Percentiles rank a stretch among this genome's conserved stretches.
These are phyloP conservation scores for Anableps anableps DNA, from an alignment of 2,797 vertebrate genomes.

Conservation along the genomic window DNA sequence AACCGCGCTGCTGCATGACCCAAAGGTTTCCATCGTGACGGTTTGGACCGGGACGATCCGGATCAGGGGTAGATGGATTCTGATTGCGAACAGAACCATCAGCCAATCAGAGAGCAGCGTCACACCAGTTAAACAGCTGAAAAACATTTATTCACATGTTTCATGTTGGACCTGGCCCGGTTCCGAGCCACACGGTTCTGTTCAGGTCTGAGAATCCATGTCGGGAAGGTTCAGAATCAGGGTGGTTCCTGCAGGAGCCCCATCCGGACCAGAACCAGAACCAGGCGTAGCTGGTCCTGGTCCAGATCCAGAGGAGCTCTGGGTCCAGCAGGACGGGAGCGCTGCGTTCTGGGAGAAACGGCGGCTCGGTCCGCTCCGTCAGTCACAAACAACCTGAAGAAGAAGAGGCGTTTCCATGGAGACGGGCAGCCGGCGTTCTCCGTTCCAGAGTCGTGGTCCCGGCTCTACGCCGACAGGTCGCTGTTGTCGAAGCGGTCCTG, in stretches of 20 bases:
- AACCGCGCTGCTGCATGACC: too few species aligned
- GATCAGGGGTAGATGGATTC: too few species aligned
- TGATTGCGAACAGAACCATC: background rate
- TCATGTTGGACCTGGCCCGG: constrained; percentile 13
- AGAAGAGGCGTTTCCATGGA: constrained; percentile 5
- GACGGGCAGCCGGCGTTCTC: background rate
- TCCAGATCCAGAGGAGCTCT: background rate
- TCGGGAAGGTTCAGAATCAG: constrained; percentile 13
- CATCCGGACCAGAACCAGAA: constrained; percentile 4
- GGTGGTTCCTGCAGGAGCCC: background rate
- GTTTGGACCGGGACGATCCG: background rate
- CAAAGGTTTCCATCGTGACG: background rate
- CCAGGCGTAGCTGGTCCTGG: background rate
- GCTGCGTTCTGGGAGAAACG: background rate
- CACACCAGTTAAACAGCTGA: constrained; percentile 15
- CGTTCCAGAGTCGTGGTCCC: background rate
- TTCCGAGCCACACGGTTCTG: background rate
- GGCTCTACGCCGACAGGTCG: constrained; percentile 88
- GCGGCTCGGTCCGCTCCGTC: background rate
- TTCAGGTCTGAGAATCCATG: background rate
- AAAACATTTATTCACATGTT: constrained; percentile 40
- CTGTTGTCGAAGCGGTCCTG: constrained; percentile 92
- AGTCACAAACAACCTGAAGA: background rate
- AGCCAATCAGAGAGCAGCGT: constrained; percentile 18
- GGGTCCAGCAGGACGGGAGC: background rate